Evolutionary conservation across 2,888 invertebrate species (phyloP).

Genomic region (Microctonus brassicae): DNA sequence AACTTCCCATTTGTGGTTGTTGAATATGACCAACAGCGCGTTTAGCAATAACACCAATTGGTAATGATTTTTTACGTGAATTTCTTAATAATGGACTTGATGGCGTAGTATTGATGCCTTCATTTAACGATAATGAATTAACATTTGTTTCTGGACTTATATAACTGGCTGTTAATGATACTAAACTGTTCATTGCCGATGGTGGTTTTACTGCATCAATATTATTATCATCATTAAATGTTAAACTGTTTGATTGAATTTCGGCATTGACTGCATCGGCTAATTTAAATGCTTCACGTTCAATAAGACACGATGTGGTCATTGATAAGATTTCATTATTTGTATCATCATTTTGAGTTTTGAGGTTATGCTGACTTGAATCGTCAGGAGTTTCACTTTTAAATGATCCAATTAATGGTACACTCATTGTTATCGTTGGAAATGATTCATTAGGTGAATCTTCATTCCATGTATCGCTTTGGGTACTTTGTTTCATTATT

Average conservation of each 20-base stretch:
- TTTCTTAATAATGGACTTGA: slow-evolving; percentile 51
- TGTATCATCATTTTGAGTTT: slow-evolving; percentile 30
- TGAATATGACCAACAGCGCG: slow-evolving; percentile 76
- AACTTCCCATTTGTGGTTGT: slow-evolving; percentile 71
- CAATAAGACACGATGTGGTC: slow-evolving; percentile 80
- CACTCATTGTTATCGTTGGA: slow-evolving; percentile 84
- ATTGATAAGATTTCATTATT: slow-evolving; percentile 72
- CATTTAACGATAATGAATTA: slow-evolving; percentile 44
- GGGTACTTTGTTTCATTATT: slow-evolving; percentile 67
- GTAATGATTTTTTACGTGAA: slow-evolving; percentile 76
- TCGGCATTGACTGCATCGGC: slow-evolving; percentile 73
- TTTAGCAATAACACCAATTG: slow-evolving; percentile 79
- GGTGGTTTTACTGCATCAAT: slow-evolving; percentile 84
- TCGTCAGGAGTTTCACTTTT: slow-evolving; percentile 72
- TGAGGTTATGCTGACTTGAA: slow-evolving; percentile 43
- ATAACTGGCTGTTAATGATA: slow-evolving; percentile 73
- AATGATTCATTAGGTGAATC: slow-evolving; percentile 86
- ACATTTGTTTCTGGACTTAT: slow-evolving; percentile 54
- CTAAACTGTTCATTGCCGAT: slow-evolving; percentile 80
- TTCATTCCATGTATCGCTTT: slow-evolving; percentile 84
- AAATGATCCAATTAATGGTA: slow-evolving; percentile 79
- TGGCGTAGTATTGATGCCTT: slow-evolving; percentile 56
- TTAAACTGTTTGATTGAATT: slow-evolving; percentile 56
- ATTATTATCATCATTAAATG: slow-evolving; percentile 73
- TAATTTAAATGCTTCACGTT: slow-evolving; percentile 81